Base-by-base conservation (phyloP, 2,113 vertebrate species). In the Nycticorax nycticorax region DNA sequence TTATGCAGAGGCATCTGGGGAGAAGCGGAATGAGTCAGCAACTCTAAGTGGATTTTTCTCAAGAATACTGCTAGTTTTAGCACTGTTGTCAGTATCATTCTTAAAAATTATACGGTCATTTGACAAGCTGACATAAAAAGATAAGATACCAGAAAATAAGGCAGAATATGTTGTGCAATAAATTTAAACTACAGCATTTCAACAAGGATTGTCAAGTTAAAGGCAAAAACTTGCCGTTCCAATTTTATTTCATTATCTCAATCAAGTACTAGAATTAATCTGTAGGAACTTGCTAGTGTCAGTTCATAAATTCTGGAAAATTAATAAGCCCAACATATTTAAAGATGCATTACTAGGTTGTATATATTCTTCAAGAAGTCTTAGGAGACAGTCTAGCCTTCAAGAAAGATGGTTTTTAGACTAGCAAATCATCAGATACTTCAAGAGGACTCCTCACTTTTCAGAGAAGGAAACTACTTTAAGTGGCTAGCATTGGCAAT, bases 221-320 rank as follows among this genome's bases (percentile, higher is more conserved):
- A 82, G 14, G 1, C 26, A 75, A 81, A 74, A 68, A 43, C 1
- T 6, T 69, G 15, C 37, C 47, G 14, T 66, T 92, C 37, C 41
- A 59, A 69, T 80, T 88, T 67, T 39, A 89, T 93, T 95, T 85
- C n/a, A 28, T 67, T 90, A 57, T 92, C 96, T 91, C 6, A 0
- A 35, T 92, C 47, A 81, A 92, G 23, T 80, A 69, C 30, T 50
- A 82, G 55, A 85, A 88, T 43, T 67, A 84, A 77, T 78, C 60
- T 69, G 41, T 52, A 96, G 27, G 10, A 92, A 86, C 20, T 78
- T 74, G 24, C 35, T 68, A 8, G 4, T 27, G 35, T 78, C 76
- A 72, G 43, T 72, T 89, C 72, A 85, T 88, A 76, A 92, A 88
- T 94, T 83, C 62, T 45, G 14, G 63, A 73, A 95, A 89, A 73